phyloP scores from a whole-genome alignment of 2,888 invertebrate genomes.

The Leptopterna dolabrata region DNA sequence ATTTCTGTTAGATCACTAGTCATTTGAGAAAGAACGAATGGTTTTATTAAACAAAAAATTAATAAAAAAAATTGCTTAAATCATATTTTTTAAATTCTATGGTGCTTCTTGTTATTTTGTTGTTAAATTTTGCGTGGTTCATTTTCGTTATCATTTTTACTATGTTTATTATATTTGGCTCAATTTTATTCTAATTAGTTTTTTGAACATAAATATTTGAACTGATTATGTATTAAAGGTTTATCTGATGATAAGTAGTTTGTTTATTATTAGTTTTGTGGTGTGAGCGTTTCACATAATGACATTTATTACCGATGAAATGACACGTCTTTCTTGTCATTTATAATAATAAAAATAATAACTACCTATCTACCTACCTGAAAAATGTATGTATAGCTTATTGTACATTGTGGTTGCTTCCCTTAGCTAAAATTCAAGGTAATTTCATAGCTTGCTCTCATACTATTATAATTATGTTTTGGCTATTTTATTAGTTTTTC shows the following conservation, averaged over 20 bases:
- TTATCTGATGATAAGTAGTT: not conserved
- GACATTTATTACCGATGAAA: not conserved
- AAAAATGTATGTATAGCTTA: conserved; percentile 1
- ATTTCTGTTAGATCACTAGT: conserved; percentile 12
- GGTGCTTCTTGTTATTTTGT: conserved; percentile 50
- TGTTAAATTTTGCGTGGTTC: conserved; percentile 16
- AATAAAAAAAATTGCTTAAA: not conserved
- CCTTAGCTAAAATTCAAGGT: not conserved
- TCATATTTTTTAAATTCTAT: conserved; percentile 20
- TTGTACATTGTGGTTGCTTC: conserved; percentile 35
- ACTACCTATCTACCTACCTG: too few relatives aligned
- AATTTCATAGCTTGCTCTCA: not conserved
- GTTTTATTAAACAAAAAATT: not conserved
- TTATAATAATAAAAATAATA: not conserved
- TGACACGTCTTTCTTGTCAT: conserved; percentile 28
- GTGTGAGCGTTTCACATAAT: not conserved
- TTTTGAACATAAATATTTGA: conserved; percentile 17
- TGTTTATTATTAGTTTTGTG: conserved; percentile 20
- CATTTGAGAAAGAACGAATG: conserved; percentile 15
- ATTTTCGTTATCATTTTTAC: conserved; percentile 27
- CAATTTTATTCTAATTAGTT: conserved; percentile 37
- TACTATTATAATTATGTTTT: too few relatives aligned
- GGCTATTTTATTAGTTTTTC: not conserved
- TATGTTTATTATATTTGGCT: conserved; percentile 38
- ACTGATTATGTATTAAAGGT: conserved; percentile 46